Evolutionary conservation across 2,888 invertebrate genomes (phyloP).

Genomic region (Lasioglossum villosulum): DNA sequence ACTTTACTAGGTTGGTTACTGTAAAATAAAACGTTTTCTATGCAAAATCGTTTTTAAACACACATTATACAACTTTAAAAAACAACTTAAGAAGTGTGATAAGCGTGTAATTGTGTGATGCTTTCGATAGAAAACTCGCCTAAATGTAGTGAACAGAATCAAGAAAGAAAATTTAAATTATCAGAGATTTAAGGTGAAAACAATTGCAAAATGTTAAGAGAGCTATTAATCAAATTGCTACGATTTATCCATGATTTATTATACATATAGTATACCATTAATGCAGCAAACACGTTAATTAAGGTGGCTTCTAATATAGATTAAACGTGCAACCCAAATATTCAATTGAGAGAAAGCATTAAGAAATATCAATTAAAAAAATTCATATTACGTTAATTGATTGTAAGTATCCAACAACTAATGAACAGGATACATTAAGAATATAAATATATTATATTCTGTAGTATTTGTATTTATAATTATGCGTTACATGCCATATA

Average conservation of each 20-base stretch:
- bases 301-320: not conserved
- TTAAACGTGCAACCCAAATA: not conserved
- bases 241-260: not conserved
- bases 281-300: not conserved
- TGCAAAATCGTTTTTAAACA: not conserved
- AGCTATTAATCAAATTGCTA: not conserved
- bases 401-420: not conserved
- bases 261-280: not conserved
- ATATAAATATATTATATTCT: slow-evolving; percentile 2
- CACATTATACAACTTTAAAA: not conserved
- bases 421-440: not conserved
- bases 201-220: not conserved
- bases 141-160: not conserved
- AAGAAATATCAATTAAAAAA: not conserved
- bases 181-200: not conserved
- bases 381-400: not conserved
- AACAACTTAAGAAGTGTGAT: not conserved
- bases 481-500: not conserved
- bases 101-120: not conserved
- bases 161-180: not conserved
- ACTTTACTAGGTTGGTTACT: not conserved
- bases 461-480: not conserved
- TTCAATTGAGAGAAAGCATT: not conserved
- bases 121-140: not conserved
- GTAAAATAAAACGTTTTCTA: not conserved